Percentiles rank a stretch among this genome's conserved stretches.
These are phyloP conservation scores for Centrocercus urophasianus DNA, from an alignment of 2,113 vertebrate species.

Conservation along the genomic window DNA sequence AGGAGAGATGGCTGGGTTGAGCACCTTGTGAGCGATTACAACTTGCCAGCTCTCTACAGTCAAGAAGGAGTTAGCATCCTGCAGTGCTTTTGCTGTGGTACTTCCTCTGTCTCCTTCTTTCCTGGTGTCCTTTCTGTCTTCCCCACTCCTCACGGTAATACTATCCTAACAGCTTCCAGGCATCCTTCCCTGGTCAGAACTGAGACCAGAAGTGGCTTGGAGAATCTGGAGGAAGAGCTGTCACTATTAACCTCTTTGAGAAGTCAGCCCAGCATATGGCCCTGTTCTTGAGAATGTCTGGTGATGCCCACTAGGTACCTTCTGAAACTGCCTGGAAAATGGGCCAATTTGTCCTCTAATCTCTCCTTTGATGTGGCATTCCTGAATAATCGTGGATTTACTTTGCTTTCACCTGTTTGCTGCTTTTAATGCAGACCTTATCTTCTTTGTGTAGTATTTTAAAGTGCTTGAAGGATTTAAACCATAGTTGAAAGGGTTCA, in stretches of 20 bases:
- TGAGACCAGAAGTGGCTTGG: neutral
- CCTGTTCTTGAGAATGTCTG: neutral
- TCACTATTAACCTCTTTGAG: neutral
- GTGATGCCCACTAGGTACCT: neutral
- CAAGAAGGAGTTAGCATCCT: neutral
- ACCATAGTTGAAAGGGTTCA: neutral
- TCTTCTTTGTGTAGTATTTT: conserved; percentile 29
- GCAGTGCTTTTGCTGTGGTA: neutral
- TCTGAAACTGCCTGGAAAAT: neutral
- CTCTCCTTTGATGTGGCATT: conserved; percentile 2
- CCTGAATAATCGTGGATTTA: neutral
- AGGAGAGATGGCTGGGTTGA: neutral
- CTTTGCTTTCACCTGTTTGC: neutral
- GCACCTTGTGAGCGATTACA: neutral
- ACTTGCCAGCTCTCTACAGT: neutral
- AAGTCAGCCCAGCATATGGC: neutral
- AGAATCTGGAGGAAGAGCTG: neutral
- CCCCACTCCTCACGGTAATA: neutral
- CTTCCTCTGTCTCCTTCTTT: neutral
- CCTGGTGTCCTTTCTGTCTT: neutral
- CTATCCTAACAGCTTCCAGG: neutral
- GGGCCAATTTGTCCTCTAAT: neutral
- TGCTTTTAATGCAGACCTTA: conserved; percentile 24
- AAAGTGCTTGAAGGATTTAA: conserved; percentile 17
- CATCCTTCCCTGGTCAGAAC: neutral